Base-by-base conservation (phyloP, 2,888 invertebrate species). In the Meganola albula region DNA sequence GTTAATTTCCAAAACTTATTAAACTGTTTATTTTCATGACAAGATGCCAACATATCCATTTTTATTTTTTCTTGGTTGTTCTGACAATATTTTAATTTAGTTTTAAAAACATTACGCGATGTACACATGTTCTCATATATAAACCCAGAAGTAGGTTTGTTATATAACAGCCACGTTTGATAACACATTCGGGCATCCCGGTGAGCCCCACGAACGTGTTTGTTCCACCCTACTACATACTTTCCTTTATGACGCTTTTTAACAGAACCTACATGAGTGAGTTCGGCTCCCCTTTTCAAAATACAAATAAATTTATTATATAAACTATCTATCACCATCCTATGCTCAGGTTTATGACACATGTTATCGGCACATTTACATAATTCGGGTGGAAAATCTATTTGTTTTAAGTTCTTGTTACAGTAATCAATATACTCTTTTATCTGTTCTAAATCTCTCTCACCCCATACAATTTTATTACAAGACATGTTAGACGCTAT, bases 1-100 rank as follows among this genome's bases (percentile, higher is more conserved):
- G 28, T 28, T 28, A 28, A 23, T 26, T 35, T 42, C 35, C 42
- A 37, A 24, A 42, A 34, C 10, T 21, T 34, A 10, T 16, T 10
- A 23, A 37, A 37, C 14, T 34, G 14, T 23, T 34, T 34, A 9
- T 9, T 21, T 9, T 8, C 25, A 11, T 18, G 6, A 20, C 26
- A 23, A 16, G 16, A 16, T 16, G 16, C 16, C 6, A 16, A 16
- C 10, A 31, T 34, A 12, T 34, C 22, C 31, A 34, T 25, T 31
- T 39, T 39, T 12, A 34, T 31, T 25, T 34, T 14, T 7, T 39
- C 28, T 25, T 39, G 13, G 18, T 31, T 23, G 8, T 39, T 23
- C 24, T 35, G 39, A 23, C 39, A 39, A 22, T 31, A 29, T 27
- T 22, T 35, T 23, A 32, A 24, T 24, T 20, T 27, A 23, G 10